A percentile compares a stretch with the other conserved stretches of the same genome.
phyloP scores from a whole-genome alignment of 2,888 invertebrate species.

The Neocrepidodera transversa region DNA sequence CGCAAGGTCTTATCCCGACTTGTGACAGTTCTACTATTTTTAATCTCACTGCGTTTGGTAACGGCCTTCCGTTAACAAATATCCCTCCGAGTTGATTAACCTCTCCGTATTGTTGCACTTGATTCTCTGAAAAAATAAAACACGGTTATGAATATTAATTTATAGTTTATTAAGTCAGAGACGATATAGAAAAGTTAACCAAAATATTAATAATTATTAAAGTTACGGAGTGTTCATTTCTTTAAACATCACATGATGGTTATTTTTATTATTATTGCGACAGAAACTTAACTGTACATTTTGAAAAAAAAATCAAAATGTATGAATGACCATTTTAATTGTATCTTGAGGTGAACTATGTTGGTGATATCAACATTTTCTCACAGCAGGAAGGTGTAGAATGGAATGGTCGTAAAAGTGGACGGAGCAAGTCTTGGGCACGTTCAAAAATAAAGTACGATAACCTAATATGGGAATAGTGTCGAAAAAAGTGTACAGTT shows the following conservation, averaged over 20 bases:
- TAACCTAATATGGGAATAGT: slow-evolving; percentile 31
- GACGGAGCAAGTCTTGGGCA: slow-evolving; percentile 29
- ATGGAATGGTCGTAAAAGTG: slow-evolving; percentile 32
- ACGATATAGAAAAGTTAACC: too few relatives aligned
- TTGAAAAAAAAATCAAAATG: too few relatives aligned
- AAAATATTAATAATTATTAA: too few relatives aligned
- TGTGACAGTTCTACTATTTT: slow-evolving; percentile 94
- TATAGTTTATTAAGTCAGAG: too few relatives aligned
- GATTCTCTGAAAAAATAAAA: slow-evolving; percentile 68
- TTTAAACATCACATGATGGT: too few relatives aligned
- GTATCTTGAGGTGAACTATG: too few relatives aligned
- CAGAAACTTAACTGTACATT: too few relatives aligned
- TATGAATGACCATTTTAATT: too few relatives aligned
- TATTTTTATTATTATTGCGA: too few relatives aligned
- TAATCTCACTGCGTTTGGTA: slow-evolving; percentile 92
- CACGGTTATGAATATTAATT: too few relatives aligned
- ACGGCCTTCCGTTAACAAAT: slow-evolving; percentile 96
- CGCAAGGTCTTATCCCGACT: slow-evolving; percentile 94
- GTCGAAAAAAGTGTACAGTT: slow-evolving; percentile 30
- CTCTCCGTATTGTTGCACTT: slow-evolving; percentile 95
- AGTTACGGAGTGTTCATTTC: too few relatives aligned
- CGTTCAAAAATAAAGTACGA: slow-evolving; percentile 36
- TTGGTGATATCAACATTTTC: slow-evolving; percentile 25
- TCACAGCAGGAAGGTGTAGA: slow-evolving; percentile 36
- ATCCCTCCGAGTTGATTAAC: slow-evolving; percentile 97